Conservation (phyloP, 2,113 vertebrate genomes). For the Desmodus rotundus region DNA sequence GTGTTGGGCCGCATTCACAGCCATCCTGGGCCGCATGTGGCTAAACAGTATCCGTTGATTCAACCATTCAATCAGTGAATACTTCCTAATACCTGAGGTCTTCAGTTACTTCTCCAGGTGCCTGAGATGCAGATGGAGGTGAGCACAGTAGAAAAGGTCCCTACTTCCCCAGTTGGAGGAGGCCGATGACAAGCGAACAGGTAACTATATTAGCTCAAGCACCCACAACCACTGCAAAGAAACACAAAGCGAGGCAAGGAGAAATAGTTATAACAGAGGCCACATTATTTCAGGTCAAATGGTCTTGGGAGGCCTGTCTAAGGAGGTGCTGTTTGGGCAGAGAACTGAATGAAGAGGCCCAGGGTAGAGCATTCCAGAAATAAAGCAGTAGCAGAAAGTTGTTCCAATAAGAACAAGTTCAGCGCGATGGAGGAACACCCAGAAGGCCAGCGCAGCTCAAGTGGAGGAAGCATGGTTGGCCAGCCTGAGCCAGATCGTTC, state of each 20-base stretch:
- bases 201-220: no score
- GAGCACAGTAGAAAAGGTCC: neutral
- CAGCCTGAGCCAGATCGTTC: neutral
- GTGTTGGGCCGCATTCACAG: no score
- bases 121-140: no score
- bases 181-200: neutral
- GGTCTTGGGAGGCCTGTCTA: neutral
- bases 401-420: no score
- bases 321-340: neutral
- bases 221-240: neutral
- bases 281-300: neutral
- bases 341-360: neutral
- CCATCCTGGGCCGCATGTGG: no score
- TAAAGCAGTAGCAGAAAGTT: accelerated
- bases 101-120: accelerated
- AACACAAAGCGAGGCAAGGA: neutral
- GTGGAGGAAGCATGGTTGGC: accelerated
- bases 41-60: neutral
- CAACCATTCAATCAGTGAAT: neutral
- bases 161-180: neutral
- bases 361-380: neutral
- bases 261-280: neutral
- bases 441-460: neutral
- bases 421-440: neutral
- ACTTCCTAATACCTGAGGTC: no score